Evolutionary conservation across 2,113 vertebrate genomes (phyloP).

Genomic region (Megaceryle maxima): DNA sequence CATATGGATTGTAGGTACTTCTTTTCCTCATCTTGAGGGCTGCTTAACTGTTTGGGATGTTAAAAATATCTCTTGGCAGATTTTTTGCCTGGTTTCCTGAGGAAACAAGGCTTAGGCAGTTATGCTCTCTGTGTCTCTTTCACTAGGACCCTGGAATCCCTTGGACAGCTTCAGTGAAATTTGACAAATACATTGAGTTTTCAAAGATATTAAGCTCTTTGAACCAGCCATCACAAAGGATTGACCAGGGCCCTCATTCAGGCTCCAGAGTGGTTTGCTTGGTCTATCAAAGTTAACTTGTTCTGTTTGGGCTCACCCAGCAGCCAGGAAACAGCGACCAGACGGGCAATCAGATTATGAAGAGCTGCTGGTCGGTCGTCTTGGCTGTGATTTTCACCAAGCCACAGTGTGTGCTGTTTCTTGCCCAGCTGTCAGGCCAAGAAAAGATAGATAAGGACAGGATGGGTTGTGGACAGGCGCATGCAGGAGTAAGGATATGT

Average conservation of each 20-base stretch:
- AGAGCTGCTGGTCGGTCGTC: not conserved
- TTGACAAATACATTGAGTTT: not conserved
- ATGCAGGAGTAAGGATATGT: not conserved
- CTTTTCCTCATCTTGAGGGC: not conserved
- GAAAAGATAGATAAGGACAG: not conserved
- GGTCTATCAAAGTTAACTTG: not conserved
- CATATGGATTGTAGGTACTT: not conserved
- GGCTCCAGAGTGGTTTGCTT: not conserved
- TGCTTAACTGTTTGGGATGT: not conserved
- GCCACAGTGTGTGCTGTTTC: not conserved
- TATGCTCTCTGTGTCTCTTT: not conserved
- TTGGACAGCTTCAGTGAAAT: not conserved
- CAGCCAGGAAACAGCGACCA: not conserved
- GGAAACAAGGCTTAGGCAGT: constrained; percentile 32
- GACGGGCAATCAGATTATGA: not conserved
- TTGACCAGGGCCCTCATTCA: not conserved
- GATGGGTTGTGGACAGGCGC: not conserved
- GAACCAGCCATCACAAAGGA: not conserved
- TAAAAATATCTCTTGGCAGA: not conserved
- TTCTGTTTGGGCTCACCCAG: constrained; percentile 19
- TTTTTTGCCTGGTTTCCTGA: constrained; percentile 36
- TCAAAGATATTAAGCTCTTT: constrained; percentile 24
- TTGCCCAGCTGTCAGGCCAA: not conserved
- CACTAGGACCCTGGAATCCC: not conserved
- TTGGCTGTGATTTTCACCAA: not conserved